Evolutionary conservation across 1,140 invertebrate genomes (phyloP).

Genomic region (Bradynema listronoti): DNA sequence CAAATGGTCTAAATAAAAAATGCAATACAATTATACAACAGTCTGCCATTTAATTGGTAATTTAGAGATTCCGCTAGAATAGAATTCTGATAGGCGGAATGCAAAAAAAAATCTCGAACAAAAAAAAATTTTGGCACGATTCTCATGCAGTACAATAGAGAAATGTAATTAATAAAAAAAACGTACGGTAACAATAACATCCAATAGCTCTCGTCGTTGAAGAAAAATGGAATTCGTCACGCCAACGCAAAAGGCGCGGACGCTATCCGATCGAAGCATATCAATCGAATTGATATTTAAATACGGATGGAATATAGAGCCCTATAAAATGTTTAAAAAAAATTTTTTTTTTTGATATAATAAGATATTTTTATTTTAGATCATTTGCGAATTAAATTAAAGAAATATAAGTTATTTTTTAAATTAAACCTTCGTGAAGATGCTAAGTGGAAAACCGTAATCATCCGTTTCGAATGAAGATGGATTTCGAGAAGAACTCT

Average conservation of each 20-base stretch:
- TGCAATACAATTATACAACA: no score
- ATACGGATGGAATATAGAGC: slow-evolving; percentile 88
- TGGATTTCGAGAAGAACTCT: no score
- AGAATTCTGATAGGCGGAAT: no score
- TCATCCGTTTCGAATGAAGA: slow-evolving; percentile 60
- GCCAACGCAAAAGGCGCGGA: slow-evolving; percentile 84
- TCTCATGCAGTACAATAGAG: no score
- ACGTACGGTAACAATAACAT: slow-evolving; percentile 79
- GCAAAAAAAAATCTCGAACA: no score
- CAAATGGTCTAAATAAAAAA: no score
- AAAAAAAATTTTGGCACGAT: no score
- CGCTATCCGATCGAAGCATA: slow-evolving; percentile 75
- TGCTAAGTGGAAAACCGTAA: slow-evolving; percentile 77
- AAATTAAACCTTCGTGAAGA: slow-evolving; percentile 72
- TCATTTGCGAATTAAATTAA: neutral
- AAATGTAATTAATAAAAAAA: no score
- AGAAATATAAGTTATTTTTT: slow-evolving; percentile 2
- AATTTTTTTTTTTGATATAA: slow-evolving; percentile 21
- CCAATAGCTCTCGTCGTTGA: slow-evolving; percentile 82
- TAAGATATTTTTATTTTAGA: slow-evolving; percentile 3
- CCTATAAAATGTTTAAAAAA: slow-evolving; percentile 61
- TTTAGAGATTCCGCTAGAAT: no score
- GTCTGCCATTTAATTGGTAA: no score
- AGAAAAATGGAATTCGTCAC: slow-evolving; percentile 95
- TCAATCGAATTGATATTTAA: slow-evolving; percentile 90